Conservation (phyloP, 1,140 invertebrate species). For the Neuroterus valhalla region DNA sequence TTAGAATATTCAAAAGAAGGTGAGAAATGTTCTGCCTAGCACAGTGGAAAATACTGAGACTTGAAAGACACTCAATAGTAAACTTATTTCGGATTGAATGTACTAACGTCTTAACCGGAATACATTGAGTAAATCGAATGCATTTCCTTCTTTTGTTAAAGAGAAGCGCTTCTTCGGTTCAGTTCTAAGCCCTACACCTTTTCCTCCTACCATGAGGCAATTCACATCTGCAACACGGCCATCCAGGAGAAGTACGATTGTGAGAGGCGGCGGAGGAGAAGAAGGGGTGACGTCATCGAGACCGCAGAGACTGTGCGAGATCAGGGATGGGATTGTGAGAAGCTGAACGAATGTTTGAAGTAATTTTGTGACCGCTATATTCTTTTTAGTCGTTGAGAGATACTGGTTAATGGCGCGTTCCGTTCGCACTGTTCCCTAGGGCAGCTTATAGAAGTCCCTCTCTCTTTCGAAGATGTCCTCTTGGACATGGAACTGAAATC, state of each 20-base stretch:
- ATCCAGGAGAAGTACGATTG: conserved; percentile 91
- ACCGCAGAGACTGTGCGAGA: conserved; percentile 75
- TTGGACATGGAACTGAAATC: neutral
- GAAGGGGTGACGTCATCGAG: conserved; percentile 39
- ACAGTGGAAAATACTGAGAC: too few relatives aligned
- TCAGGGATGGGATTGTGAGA: conserved; percentile 91
- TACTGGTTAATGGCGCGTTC: conserved; percentile 42
- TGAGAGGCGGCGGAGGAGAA: conserved; percentile 54
- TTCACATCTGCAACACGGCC: conserved; percentile 94
- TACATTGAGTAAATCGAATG: conserved; percentile 31
- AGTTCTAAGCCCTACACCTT: conserved; percentile 91
- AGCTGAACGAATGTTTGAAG: conserved; percentile 83
- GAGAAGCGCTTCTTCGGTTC: conserved; percentile 90
- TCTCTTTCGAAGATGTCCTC: neutral
- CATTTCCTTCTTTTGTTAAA: conserved; percentile 55
- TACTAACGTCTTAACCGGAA: conserved; percentile 25
- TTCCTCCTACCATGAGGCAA: conserved; percentile 88
- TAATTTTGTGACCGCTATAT: conserved; percentile 53
- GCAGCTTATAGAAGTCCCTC: neutral
- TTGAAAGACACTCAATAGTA: too few relatives aligned
- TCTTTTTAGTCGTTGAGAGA: conserved; percentile 12
- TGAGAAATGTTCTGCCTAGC: too few relatives aligned
- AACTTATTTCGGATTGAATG: neutral
- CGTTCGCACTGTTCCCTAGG: conserved; percentile 37
- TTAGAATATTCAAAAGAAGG: too few relatives aligned